A percentile compares a stretch with the other conserved stretches of the same genome.
Conservation (phyloP, 2,888 invertebrate species). For the Phengaris alcon region DNA sequence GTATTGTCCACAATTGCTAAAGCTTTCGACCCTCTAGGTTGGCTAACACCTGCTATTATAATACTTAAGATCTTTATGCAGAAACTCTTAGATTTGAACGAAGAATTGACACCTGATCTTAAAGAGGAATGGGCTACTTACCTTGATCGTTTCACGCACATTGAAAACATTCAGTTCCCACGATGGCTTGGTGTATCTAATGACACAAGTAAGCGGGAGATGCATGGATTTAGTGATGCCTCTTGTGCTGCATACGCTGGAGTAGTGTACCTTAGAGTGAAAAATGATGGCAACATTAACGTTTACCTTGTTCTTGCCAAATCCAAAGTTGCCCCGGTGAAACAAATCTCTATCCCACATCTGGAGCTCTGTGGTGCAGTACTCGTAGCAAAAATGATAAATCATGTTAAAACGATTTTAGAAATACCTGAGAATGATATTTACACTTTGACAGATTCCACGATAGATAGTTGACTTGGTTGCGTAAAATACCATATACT, state of each 20-base stretch:
- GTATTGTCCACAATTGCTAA: slow-evolving; percentile 31
- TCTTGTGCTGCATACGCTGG: slow-evolving; percentile 31
- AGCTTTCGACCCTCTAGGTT: slow-evolving; percentile 33
- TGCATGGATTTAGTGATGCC: slow-evolving; percentile 26
- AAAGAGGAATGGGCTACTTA: slow-evolving; percentile 29
- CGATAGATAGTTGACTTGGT: neutral
- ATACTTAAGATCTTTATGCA: slow-evolving; percentile 32
- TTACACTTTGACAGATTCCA: slow-evolving; percentile 13
- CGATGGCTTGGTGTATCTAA: neutral
- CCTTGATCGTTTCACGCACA: neutral
- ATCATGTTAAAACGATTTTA: neutral
- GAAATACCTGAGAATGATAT: neutral
- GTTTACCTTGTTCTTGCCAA: slow-evolving; percentile 4
- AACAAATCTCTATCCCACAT: neutral
- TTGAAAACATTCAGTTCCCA: slow-evolving; percentile 5
- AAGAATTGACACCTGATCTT: slow-evolving; percentile 30
- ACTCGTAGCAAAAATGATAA: too few relatives aligned
- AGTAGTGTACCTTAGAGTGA: slow-evolving; percentile 30
- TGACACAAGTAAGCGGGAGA: neutral
- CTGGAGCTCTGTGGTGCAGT: too few relatives aligned
- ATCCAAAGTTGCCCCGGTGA: slow-evolving; percentile 7
- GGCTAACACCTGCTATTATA: slow-evolving; percentile 31
- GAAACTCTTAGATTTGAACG: slow-evolving; percentile 34
- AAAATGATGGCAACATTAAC: slow-evolving; percentile 3
- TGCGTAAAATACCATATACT: slow-evolving; percentile 20